Conservation (phyloP, 2,113 vertebrate species). For the Lutjanus erythropterus region DNA sequence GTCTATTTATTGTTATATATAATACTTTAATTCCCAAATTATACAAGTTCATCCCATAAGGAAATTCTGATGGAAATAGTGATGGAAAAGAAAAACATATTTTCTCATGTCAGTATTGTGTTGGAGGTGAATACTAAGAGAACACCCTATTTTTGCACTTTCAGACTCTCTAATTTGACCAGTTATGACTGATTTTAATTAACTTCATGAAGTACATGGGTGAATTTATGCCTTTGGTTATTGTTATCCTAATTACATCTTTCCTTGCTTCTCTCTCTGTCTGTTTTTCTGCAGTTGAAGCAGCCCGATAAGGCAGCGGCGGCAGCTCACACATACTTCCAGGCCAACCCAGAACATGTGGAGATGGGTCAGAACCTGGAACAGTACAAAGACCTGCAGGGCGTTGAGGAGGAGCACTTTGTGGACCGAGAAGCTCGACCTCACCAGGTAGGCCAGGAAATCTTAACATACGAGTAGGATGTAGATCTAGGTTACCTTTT, state of each 20-base stretch:
- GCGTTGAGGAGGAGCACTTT: constrained; percentile 81
- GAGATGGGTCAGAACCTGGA: constrained; percentile 93
- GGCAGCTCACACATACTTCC: constrained; percentile 96
- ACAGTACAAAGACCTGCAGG: constrained; percentile 87
- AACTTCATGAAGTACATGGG: background rate
- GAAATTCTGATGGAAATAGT: no score
- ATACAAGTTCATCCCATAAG: no score
- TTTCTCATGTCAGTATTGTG: no score
- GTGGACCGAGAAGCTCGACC: constrained; percentile 89
- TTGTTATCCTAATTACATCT: background rate
- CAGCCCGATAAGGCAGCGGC: constrained; percentile 91
- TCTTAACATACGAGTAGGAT: background rate
- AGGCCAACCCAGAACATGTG: constrained; percentile 97
- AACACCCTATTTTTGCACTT: background rate
- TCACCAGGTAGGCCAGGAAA: constrained; percentile 87
- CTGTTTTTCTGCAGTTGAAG: constrained; percentile 84
- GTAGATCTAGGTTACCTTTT: background rate
- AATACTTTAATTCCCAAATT: no score
- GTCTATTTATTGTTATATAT: no score
- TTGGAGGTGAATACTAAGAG: background rate
- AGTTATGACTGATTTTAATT: background rate
- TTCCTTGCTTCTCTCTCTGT: background rate
- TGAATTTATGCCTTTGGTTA: background rate
- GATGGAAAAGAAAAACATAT: no score
- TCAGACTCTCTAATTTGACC: background rate